Evolutionary conservation across 2,113 vertebrate species (phyloP).

Genomic region (Falco punctatus): DNA sequence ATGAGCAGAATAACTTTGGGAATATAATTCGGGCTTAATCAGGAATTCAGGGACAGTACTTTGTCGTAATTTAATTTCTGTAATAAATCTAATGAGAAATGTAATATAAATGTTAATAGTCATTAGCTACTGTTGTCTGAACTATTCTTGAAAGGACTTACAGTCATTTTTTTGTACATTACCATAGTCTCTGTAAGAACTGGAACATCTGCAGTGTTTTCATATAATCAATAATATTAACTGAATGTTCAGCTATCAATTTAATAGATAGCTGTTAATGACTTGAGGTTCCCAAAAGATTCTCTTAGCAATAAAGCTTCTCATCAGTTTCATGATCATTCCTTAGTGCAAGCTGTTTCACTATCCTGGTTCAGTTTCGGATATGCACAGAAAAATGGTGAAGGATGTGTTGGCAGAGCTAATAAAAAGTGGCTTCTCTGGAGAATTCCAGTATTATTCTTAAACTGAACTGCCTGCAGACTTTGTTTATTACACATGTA

Average conservation of each 20-base stretch:
- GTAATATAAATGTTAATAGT: slow-evolving; percentile 56
- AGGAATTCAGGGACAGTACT: slow-evolving; percentile 56
- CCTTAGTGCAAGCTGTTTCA: neutral
- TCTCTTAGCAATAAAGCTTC: slow-evolving; percentile 39
- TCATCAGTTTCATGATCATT: neutral
- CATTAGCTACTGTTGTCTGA: slow-evolving; percentile 52
- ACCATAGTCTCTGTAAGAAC: neutral
- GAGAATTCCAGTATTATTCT: neutral
- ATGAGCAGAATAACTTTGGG: neutral
- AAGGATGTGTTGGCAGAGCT: neutral
- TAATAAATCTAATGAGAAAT: slow-evolving; percentile 70
- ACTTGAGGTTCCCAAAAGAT: slow-evolving; percentile 35
- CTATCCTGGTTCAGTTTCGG: neutral
- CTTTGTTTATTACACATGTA: neutral
- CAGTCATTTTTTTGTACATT: neutral
- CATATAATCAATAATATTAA: slow-evolving; percentile 68
- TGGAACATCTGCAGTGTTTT: slow-evolving; percentile 15
- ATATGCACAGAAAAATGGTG: neutral
- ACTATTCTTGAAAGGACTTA: slow-evolving; percentile 33
- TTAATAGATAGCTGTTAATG: slow-evolving; percentile 49
- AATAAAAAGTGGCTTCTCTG: neutral
- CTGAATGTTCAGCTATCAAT: slow-evolving; percentile 59
- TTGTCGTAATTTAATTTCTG: slow-evolving; percentile 66
- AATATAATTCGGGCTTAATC: slow-evolving; percentile 42
- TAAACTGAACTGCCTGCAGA: neutral